Evolutionary conservation across 2,113 vertebrate species (phyloP).

Genomic region (Panurus biarmicus): DNA sequence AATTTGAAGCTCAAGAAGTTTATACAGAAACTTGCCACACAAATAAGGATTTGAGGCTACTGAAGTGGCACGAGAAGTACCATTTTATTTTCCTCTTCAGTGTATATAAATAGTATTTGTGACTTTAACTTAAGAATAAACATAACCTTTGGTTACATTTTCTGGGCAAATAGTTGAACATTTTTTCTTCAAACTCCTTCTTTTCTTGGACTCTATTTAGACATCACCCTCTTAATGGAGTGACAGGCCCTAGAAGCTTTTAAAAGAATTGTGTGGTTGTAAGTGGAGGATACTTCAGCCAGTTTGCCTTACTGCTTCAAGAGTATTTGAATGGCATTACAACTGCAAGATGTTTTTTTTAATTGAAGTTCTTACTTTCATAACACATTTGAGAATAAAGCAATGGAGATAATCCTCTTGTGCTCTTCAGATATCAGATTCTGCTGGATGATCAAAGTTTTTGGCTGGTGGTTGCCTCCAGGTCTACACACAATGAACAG

Average conservation of each 20-base stretch:
- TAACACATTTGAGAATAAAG: background rate
- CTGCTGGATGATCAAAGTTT: constrained; percentile 38
- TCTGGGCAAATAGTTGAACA: background rate
- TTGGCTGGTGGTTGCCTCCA: constrained; percentile 10
- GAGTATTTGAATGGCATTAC: background rate
- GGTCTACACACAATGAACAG: constrained; percentile 13
- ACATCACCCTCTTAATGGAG: background rate
- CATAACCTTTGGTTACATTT: background rate
- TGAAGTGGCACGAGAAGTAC: background rate
- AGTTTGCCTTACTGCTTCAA: background rate
- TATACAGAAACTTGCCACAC: background rate
- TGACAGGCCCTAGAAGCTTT: background rate
- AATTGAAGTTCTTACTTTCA: background rate
- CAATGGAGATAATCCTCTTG: background rate
- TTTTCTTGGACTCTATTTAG: background rate
- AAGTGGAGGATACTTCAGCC: background rate
- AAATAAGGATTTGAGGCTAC: background rate
- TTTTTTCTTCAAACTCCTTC: background rate
- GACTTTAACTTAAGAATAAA: background rate
- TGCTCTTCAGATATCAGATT: background rate
- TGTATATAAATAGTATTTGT: background rate
- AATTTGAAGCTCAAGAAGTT: background rate
- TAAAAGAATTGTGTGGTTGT: background rate
- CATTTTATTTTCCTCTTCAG: background rate
- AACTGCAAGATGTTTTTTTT: background rate